phyloP scores from a whole-genome alignment of 2,797 vertebrate genomes.

The Astyanax mexicanus region DNA sequence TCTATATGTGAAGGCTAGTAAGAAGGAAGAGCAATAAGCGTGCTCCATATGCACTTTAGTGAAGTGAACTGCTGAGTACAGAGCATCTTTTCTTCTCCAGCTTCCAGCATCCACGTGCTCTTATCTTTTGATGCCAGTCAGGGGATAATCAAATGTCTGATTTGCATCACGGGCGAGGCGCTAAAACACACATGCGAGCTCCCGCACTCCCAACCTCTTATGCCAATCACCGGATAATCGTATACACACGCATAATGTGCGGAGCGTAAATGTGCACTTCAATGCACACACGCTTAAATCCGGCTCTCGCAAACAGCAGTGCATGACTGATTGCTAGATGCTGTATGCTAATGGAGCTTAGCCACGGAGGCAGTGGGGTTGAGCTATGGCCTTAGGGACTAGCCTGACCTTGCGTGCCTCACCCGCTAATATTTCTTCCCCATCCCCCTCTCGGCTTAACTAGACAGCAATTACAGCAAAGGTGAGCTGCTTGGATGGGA shows the following conservation, averaged over 20 bases:
- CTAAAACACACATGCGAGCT: constrained; percentile 5
- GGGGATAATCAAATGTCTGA: constrained; percentile 28
- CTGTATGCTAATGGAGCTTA: constrained; percentile 26
- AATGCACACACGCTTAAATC: not conserved
- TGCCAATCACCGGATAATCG: constrained; percentile 5
- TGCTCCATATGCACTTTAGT: constrained; percentile 37
- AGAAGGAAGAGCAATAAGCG: not conserved
- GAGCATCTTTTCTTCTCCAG: not conserved
- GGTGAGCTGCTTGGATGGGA: not conserved
- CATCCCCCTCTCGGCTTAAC: not conserved
- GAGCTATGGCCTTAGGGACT: constrained; percentile 34
- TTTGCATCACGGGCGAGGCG: constrained; percentile 26
- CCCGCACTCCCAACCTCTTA: not conserved
- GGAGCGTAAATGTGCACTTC: not conserved
- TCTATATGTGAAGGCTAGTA: too few relatives aligned
- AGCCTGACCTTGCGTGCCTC: constrained; percentile 7
- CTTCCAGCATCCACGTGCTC: constrained; percentile 9
- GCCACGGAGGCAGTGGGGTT: constrained; percentile 27
- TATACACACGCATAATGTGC: not conserved
- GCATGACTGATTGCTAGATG: constrained; percentile 36
- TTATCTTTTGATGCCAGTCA: constrained; percentile 29
- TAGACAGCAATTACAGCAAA: constrained; percentile 22
- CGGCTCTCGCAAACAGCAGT: not conserved
- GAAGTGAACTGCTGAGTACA: constrained; percentile 20
- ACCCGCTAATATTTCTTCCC: not conserved